phyloP scores from a whole-genome alignment of 2,113 vertebrate genomes.

The Hippocampus zosterae region DNA sequence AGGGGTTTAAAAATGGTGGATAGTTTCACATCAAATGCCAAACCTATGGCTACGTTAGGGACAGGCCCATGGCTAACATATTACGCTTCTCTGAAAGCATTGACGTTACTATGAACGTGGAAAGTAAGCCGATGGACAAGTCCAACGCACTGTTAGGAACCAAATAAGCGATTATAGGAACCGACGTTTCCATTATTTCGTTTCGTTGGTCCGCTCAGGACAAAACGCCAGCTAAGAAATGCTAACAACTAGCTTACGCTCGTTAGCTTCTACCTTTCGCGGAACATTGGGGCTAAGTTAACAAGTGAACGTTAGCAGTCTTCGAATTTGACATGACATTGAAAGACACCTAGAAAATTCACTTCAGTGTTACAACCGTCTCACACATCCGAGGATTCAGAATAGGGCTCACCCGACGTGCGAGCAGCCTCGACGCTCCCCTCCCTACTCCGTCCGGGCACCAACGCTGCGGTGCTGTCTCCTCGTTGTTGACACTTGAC shows the following conservation, averaged over 20 bases:
- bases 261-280: constrained; percentile 30
- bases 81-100: constrained; percentile 18
- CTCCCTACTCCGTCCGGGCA: constrained; percentile 60
- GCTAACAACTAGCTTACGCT: constrained; percentile 37
- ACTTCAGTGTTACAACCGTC: no score
- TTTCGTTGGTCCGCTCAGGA: not conserved
- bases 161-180: not conserved
- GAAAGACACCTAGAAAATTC: not conserved
- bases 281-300: not conserved
- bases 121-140: not conserved
- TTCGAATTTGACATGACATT: not conserved
- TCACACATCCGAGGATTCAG: not conserved
- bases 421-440: constrained; percentile 37
- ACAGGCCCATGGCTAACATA: constrained; percentile 39
- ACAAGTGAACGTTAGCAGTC: not conserved
- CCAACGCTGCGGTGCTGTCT: constrained; percentile 26
- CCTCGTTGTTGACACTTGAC: constrained; percentile 67
- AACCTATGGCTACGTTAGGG: constrained; percentile 4
- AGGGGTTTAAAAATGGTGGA: constrained; percentile 6
- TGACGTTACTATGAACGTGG: constrained; percentile 12
- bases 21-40: not conserved
- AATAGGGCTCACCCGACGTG: constrained; percentile 50
- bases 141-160: not conserved
- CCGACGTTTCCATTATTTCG: not conserved
- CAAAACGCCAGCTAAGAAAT: constrained; percentile 20